These are phyloP conservation scores for Macroramphosus scolopax DNA, from an alignment of 2,797 vertebrate species.

Conservation along the genomic window DNA sequence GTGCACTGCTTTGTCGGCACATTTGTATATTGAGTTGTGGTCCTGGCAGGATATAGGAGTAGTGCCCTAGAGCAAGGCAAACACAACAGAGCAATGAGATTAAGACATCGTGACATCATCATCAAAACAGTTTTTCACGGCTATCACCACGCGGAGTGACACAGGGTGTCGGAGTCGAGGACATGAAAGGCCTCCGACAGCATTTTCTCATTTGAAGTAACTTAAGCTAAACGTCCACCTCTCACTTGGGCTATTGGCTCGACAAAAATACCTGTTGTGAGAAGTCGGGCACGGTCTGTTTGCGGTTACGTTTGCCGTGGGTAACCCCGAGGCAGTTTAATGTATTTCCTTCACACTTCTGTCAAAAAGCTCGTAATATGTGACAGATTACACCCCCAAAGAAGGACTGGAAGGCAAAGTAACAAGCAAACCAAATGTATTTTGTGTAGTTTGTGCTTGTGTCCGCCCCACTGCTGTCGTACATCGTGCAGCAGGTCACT, in stretches of 20 bases:
- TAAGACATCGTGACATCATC: slow-evolving; percentile 76
- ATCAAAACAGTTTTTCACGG: slow-evolving; percentile 77
- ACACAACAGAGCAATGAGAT: slow-evolving; percentile 75
- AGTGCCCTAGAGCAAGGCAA: slow-evolving; percentile 68
- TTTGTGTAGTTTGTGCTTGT: slow-evolving; percentile 20
- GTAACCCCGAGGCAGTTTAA: slow-evolving; percentile 68
- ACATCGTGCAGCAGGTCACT: not conserved
- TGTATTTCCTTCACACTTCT: slow-evolving; percentile 81
- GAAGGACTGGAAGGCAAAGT: slow-evolving; percentile 34
- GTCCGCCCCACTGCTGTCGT: slow-evolving; percentile 7
- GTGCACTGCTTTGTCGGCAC: slow-evolving; percentile 18
- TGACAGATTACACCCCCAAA: slow-evolving; percentile 69
- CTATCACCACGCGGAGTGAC: slow-evolving; percentile 52
- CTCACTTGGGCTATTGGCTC: slow-evolving; percentile 63
- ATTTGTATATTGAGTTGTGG: slow-evolving; percentile 46
- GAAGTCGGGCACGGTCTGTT: slow-evolving; percentile 76
- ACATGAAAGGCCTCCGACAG: slow-evolving; percentile 81
- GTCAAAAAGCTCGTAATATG: slow-evolving; percentile 74
- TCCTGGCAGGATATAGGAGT: slow-evolving; percentile 70
- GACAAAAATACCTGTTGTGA: slow-evolving; percentile 76
- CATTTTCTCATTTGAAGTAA: slow-evolving; percentile 84
- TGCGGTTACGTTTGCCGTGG: slow-evolving; percentile 77
- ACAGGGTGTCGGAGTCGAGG: slow-evolving; percentile 48
- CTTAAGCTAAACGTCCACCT: slow-evolving; percentile 77
- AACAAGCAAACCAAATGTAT: slow-evolving; percentile 34